phyloP scores from a whole-genome alignment of 1,140 invertebrate species.

The Probaryconus sp. region DNA sequence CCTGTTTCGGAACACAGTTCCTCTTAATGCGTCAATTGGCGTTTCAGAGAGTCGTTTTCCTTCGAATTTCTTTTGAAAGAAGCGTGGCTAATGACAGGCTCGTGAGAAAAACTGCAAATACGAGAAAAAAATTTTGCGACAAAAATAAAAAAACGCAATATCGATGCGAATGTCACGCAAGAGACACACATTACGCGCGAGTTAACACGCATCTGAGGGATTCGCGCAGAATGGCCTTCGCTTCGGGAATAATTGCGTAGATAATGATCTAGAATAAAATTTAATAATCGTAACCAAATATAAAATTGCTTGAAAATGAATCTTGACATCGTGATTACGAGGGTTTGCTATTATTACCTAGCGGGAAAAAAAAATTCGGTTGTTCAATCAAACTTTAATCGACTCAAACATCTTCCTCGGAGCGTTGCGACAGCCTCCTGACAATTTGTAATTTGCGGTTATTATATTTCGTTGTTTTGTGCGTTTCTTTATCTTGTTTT shows the following conservation, averaged over 20 bases:
- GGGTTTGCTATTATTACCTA: slow-evolving; percentile 25
- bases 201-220: too few species aligned
- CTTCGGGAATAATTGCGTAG: slow-evolving; percentile 3
- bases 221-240: too few species aligned
- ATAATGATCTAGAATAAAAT: slow-evolving; percentile 8
- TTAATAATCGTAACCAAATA: slow-evolving; percentile 22
- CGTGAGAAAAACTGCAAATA: too few species aligned
- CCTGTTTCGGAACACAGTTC: slow-evolving; percentile 12
- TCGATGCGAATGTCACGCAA: slow-evolving; percentile 21
- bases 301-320: slow-evolving; percentile 23
- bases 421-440: slow-evolving; percentile 38
- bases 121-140: neutral
- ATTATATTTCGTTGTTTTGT: slow-evolving; percentile 36
- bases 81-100: neutral
- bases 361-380: slow-evolving; percentile 32
- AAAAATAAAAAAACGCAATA: slow-evolving; percentile 19
- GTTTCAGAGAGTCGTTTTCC: slow-evolving; percentile 36
- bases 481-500: slow-evolving; percentile 23
- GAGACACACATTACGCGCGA: neutral
- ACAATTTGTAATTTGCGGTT: slow-evolving; percentile 58
- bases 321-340: neutral
- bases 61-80: slow-evolving; percentile 5
- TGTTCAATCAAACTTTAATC: slow-evolving; percentile 48
- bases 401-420: neutral
- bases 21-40: slow-evolving; percentile 1